phyloP scores from a whole-genome alignment of 2,888 invertebrate genomes.

The Protodeltote pygarga region DNA sequence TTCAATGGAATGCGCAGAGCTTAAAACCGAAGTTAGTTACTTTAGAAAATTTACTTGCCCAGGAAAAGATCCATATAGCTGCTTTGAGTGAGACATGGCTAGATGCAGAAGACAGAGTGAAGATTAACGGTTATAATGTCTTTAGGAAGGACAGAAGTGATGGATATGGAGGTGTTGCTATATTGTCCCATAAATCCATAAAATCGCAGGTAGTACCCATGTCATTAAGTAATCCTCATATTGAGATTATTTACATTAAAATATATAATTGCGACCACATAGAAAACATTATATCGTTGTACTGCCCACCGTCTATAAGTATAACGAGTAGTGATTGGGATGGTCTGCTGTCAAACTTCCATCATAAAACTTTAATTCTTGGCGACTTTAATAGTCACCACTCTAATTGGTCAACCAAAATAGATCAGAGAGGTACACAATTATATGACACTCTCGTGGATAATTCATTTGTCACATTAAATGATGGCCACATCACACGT shows the following conservation, averaged over 20 bases:
- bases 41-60: conserved; percentile 28
- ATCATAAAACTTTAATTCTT: conserved; percentile 27
- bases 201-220: background rate
- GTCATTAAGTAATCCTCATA: conserved; percentile 9
- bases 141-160: conserved; percentile 38
- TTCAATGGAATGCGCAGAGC: conserved; percentile 50
- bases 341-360: conserved; percentile 15
- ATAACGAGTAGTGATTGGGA: conserved; percentile 41
- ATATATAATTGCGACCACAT: conserved; percentile 36
- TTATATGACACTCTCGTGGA: conserved; percentile 36
- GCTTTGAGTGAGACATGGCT: conserved; percentile 47
- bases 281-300: conserved; percentile 37
- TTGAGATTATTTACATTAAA: conserved; percentile 35
- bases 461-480: conserved; percentile 23
- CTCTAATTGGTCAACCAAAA: conserved; percentile 44
- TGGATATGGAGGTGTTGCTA: conserved; percentile 45
- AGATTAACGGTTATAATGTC: conserved; percentile 34
- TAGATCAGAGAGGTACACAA: conserved; percentile 33
- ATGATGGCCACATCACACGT: conserved; percentile 31
- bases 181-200: conserved; percentile 42
- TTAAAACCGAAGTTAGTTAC: conserved; percentile 32
- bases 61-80: conserved; percentile 45
- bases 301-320: conserved; percentile 31
- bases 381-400: conserved; percentile 52
- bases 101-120: conserved; percentile 19